phyloP scores from a whole-genome alignment of 2,113 vertebrate species.

The Laterallus jamaicensis region DNA sequence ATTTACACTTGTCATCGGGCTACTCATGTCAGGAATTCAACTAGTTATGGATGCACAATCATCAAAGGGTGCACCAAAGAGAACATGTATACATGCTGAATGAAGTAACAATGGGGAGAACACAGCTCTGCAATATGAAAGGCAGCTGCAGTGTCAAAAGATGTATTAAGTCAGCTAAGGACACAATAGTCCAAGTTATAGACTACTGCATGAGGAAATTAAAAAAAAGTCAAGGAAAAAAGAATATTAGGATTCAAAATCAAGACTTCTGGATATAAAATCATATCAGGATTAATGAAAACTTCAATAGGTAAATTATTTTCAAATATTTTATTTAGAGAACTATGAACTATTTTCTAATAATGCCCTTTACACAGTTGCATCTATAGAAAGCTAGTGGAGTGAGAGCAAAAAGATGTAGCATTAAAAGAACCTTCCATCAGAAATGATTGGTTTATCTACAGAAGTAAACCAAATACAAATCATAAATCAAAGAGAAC shows the following conservation, averaged over 20 bases:
- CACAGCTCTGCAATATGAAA: background rate
- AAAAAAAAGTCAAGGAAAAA: background rate
- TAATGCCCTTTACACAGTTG: conserved; percentile 64
- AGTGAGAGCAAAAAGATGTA: conserved; percentile 3
- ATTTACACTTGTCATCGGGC: conserved; percentile 44
- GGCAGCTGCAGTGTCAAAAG: background rate
- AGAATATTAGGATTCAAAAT: background rate
- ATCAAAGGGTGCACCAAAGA: conserved; percentile 22
- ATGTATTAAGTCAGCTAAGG: background rate
- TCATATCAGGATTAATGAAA: conserved; percentile 7
- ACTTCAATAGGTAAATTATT: conserved; percentile 48
- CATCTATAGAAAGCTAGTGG: conserved; percentile 51
- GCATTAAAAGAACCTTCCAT: background rate
- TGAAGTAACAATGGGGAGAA: background rate
- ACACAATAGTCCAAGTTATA: background rate
- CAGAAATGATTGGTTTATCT: background rate
- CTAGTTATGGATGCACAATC: conserved; percentile 50
- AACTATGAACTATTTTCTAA: conserved; percentile 46
- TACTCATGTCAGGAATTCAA: conserved; percentile 36
- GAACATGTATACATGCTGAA: conserved; percentile 23
- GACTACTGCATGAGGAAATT: background rate
- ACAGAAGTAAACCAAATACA: background rate
- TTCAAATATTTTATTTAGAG: conserved; percentile 60
- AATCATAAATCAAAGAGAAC: conserved; percentile 9
- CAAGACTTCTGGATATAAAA: background rate